Percentiles rank a stretch among this genome's conserved stretches.
Evolutionary conservation across 2,113 vertebrate species (phyloP).

Genomic region (Macquaria australasica): DNA sequence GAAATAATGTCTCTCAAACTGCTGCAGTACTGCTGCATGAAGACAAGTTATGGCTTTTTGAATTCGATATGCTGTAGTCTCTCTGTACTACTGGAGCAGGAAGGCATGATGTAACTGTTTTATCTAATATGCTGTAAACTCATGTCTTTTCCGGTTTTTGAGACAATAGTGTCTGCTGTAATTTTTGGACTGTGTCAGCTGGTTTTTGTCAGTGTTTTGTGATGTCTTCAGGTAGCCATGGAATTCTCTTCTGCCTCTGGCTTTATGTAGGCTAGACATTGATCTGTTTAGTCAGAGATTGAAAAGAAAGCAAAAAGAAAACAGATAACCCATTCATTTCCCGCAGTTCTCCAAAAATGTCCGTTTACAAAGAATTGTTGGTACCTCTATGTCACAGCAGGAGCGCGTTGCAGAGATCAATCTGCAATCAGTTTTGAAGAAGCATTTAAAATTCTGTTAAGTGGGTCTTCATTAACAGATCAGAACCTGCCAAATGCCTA

Average conservation of each 20-base stretch:
- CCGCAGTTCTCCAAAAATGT: slow-evolving; percentile 47
- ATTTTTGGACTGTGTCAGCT: background rate
- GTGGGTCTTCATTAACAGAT: slow-evolving; percentile 44
- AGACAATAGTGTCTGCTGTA: slow-evolving; percentile 15
- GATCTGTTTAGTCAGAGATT: slow-evolving; percentile 39
- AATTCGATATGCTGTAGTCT: slow-evolving; percentile 10
- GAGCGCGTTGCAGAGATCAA: slow-evolving; percentile 52
- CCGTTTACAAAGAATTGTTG: slow-evolving; percentile 51
- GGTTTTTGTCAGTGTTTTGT: slow-evolving; percentile 30
- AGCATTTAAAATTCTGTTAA: slow-evolving; percentile 51
- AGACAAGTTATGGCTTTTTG: slow-evolving; percentile 6
- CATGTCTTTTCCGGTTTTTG: background rate
- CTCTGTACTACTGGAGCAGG: background rate
- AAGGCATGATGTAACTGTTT: background rate
- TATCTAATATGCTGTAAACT: background rate
- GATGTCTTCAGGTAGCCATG: slow-evolving; percentile 31
- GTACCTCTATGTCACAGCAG: slow-evolving; percentile 52
- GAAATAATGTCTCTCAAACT: slow-evolving; percentile 35
- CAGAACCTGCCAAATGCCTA: slow-evolving; percentile 52
- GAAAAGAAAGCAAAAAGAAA: slow-evolving; percentile 51
- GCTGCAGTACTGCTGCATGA: slow-evolving; percentile 17
- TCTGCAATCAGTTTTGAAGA: slow-evolving; percentile 44
- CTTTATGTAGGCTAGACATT: slow-evolving; percentile 27
- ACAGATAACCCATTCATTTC: slow-evolving; percentile 40
- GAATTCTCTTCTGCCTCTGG: slow-evolving; percentile 5